phyloP scores from a whole-genome alignment of 2,113 vertebrate species.

The Erinaceus europaeus region DNA sequence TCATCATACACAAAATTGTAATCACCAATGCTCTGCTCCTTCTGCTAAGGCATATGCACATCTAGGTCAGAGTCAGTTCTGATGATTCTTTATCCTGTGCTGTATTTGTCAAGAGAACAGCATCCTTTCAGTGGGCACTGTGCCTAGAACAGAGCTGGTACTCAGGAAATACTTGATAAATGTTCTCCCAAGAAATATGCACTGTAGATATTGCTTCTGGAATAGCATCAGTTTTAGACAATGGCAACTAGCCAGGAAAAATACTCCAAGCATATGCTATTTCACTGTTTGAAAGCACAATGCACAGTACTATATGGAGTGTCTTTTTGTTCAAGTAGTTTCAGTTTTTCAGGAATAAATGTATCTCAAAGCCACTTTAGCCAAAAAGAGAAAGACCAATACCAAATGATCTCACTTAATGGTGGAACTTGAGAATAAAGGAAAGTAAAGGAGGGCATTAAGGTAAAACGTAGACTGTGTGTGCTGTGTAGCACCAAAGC shows the following conservation, averaged over 20 bases:
- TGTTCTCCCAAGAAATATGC: neutral
- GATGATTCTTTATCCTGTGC: neutral
- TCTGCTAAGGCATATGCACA: neutral
- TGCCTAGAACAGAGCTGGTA: neutral
- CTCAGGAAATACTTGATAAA: neutral
- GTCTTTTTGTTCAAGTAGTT: neutral
- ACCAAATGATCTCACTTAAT: too few relatives aligned
- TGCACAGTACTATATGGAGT: neutral
- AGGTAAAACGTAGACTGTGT: too few relatives aligned
- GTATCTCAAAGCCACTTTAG: neutral
- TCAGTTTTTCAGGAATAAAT: constrained; percentile 9
- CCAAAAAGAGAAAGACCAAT: too few relatives aligned
- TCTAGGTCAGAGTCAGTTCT: neutral
- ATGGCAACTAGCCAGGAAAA: neutral
- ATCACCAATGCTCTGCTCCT: neutral
- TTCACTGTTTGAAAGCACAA: neutral
- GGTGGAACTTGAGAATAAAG: too few relatives aligned
- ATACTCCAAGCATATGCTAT: neutral
- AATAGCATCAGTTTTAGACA: neutral
- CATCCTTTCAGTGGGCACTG: neutral
- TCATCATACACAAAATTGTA: neutral
- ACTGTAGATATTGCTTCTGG: neutral
- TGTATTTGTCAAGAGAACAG: neutral
- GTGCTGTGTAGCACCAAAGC: too few relatives aligned
- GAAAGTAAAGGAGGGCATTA: too few relatives aligned